Conservation (phyloP, 2,113 vertebrate genomes). For the rat (Rattus norvegicus) region GRCr8 NC_086026.1:57075501-57076000, state of each 20-base stretch:
- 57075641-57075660: conserved; percentile 71
- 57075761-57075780: background rate
- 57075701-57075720: conserved; percentile 69
- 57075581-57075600: background rate
- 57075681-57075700: conserved; percentile 70
- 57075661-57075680: conserved; percentile 75
- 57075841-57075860: conserved; percentile 12
- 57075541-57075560: conserved; percentile 58
- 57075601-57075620: background rate
- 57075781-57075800: conserved; percentile 48
- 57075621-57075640: conserved; percentile 41
- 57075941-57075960: background rate
- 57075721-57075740: conserved; percentile 64
- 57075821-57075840: background rate
- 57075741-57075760: background rate
- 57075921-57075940: background rate
- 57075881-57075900: background rate
- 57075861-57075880: conserved; percentile 65
- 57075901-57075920: background rate
- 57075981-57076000: background rate
- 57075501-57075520: conserved; percentile 27
- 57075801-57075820: background rate
- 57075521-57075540: background rate
- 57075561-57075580: background rate
- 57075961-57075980: conserved; percentile 48